Percentiles rank a stretch among this genome's conserved stretches.
phyloP scores from a whole-genome alignment of 2,113 vertebrate species.

The Acanthochromis polyacanthus region DNA sequence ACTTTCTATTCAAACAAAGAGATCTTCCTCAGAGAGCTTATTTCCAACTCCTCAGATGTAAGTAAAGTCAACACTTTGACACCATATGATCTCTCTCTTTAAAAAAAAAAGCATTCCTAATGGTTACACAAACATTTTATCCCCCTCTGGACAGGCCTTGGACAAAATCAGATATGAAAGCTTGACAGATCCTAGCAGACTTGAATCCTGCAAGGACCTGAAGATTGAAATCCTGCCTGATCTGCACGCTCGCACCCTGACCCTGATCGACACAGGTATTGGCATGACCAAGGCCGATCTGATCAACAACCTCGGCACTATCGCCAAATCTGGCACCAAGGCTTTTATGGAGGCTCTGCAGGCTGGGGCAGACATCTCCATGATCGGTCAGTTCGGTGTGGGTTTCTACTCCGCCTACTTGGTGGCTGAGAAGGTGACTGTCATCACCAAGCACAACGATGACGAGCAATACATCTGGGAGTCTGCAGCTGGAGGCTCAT shows the following conservation, averaged over 20 bases:
- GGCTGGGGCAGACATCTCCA: conserved; percentile 87
- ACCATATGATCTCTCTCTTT: not conserved
- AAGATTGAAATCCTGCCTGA: conserved; percentile 86
- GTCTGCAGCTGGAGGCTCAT: conserved; percentile 87
- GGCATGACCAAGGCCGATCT: conserved; percentile 89
- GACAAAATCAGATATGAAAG: conserved; percentile 90
- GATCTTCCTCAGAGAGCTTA: conserved; percentile 89
- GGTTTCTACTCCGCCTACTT: conserved; percentile 89
- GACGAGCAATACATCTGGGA: conserved; percentile 90
- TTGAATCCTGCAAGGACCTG: conserved; percentile 87
- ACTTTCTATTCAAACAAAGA: conserved; percentile 91
- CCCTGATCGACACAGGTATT: conserved; percentile 85
- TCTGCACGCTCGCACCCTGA: conserved; percentile 80
- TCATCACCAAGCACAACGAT: conserved; percentile 88
- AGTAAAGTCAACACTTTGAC: conserved; percentile 42
- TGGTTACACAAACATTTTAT: conserved; percentile 58
- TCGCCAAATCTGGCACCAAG: conserved; percentile 88
- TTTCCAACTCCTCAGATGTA: conserved; percentile 89
- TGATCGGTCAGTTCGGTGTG: conserved; percentile 89
- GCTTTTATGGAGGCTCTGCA: conserved; percentile 89
- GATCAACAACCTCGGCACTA: conserved; percentile 89
- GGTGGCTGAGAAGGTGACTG: conserved; percentile 86
- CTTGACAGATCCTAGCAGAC: conserved; percentile 85
- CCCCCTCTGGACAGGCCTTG: conserved; percentile 86
- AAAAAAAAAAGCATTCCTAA: not conserved